Base-by-base conservation (phyloP, 1,140 invertebrate species). In the Hesperophylax magnus region DNA sequence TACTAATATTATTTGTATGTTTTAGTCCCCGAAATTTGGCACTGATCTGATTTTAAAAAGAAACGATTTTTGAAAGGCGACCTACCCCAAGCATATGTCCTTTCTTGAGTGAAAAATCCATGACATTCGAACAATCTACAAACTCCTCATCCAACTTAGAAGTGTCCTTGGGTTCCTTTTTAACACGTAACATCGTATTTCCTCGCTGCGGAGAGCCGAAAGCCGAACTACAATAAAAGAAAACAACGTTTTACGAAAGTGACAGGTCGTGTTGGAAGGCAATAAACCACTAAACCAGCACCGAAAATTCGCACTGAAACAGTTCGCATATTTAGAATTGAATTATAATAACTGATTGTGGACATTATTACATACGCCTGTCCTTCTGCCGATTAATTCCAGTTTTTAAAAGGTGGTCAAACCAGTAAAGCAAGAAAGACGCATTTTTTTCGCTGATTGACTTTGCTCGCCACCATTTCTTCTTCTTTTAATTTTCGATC, bases 331-430 rank as follows among this genome's bases (percentile, higher is more conserved):
- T 71, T 22, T 18, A 20, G 31, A 18, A n/a, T 11, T 14, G 4
- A 18, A 71, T 11, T 47, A 69, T 14, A 9, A 71, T 17, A 52
- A 24, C 15, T 52, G 47, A 47, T 52, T 20, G 61, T 3, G 7
- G 24, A 65, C 24, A 65, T 24, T 65, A 20, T 71, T 31, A 47
- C 63, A 27, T 34, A 34, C 63, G 63, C 63, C 63, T 67, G 22
- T 31, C 11, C 47, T 22, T 39, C 22, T 71, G n/a, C 67, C 67
- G 67, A 47, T 71, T 14, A 71, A 71, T 53, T 71, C 67, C 67
- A 71, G 67, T 71, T 71, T 53, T 47, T 47, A 52, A 22, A 34
- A 71, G 47, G 67, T 39, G 67, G 67, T 71, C 67, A 71, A 71
- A 71, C 67, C 47, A 71, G 67, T 52, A 52, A 53, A 53, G 14